Conservation (phyloP, 2,113 vertebrate species). For the Eptesicus fuscus region DNA sequence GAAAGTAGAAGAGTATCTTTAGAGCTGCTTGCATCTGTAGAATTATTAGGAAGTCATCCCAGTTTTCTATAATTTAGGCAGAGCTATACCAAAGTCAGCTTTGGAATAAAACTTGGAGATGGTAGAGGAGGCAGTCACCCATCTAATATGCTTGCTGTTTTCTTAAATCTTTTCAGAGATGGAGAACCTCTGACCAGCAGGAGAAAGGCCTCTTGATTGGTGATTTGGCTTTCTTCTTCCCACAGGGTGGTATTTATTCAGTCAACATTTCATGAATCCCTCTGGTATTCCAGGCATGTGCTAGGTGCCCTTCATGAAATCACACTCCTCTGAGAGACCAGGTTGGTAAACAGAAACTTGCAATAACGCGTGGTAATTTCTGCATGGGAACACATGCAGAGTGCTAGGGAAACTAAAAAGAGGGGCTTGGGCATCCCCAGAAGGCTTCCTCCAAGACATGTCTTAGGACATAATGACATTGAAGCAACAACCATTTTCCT, state of each 20-base stretch:
- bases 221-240: not conserved
- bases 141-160: not conserved
- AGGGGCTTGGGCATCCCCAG: not conserved
- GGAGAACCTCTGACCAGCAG: not conserved
- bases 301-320: not conserved
- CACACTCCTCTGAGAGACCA: not conserved
- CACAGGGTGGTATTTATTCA: not conserved
- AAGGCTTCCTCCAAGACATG: not conserved
- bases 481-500: not conserved
- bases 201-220: not conserved
- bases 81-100: not conserved
- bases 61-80: not conserved
- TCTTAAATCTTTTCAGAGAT: not conserved
- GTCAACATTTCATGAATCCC: not conserved
- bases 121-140: not conserved
- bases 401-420: not conserved
- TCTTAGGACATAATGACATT: not conserved
- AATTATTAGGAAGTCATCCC: not conserved
- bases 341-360: not conserved
- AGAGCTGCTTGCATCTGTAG: not conserved
- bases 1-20: not conserved
- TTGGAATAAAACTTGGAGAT: not conserved
- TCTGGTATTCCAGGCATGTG: not conserved
- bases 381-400: not conserved
- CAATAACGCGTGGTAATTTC: not conserved